Evolutionary conservation across 2,797 vertebrate genomes (phyloP).

Genomic region (Thamnophis elegans): DNA sequence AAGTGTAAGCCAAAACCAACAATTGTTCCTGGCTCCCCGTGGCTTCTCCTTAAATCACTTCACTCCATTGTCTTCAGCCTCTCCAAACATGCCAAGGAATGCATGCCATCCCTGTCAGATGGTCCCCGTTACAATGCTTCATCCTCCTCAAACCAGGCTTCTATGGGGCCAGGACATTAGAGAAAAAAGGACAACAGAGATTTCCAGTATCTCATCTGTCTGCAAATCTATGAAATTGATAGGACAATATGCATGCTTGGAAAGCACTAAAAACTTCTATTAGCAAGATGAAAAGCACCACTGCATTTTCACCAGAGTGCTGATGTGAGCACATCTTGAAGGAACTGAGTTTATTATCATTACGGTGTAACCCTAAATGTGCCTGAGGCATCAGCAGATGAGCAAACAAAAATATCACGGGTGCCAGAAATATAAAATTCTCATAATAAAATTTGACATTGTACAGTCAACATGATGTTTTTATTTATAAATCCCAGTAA

Average conservation of each 20-base stretch:
- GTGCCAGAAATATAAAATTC: neutral
- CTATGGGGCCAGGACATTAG: neutral
- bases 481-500: neutral
- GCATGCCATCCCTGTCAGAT: neutral
- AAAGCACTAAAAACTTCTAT: neutral
- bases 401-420: neutral
- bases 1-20: too few species aligned
- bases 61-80: neutral
- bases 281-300: neutral
- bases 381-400: neutral
- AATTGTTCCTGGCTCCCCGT: too few species aligned
- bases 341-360: conserved; percentile 7
- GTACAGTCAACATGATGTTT: neutral
- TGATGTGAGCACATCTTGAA: neutral
- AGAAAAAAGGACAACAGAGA: neutral
- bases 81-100: neutral
- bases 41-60: too few species aligned
- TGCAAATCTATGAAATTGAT: neutral
- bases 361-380: conserved; percentile 1
- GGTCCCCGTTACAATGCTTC: neutral
- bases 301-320: neutral
- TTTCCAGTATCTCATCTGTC: neutral
- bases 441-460: neutral
- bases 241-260: neutral
- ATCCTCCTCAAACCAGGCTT: neutral